Evolutionary conservation across 2,797 vertebrate species (phyloP).

Genomic region (Menidia menidia): DNA sequence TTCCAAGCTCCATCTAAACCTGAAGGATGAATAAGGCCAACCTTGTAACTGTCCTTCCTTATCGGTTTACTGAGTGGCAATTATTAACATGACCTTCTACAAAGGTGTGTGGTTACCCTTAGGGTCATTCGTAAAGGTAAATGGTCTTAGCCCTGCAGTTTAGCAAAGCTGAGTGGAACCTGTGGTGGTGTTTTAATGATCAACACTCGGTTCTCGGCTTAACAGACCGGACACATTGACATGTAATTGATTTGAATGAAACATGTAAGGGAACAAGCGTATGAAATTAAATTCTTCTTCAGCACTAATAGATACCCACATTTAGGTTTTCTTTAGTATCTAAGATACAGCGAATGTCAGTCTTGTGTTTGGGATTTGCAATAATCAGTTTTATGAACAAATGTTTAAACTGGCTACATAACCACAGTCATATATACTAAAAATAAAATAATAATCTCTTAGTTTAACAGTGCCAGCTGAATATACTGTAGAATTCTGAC

Average conservation of each 20-base stretch:
- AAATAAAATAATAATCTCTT: neutral
- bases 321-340: neutral
- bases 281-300: too few species aligned
- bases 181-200: neutral
- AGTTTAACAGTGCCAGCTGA: too few species aligned
- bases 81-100: slow-evolving; percentile 29
- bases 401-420: too few species aligned
- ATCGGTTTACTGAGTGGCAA: slow-evolving; percentile 13
- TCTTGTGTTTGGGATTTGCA: neutral
- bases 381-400: neutral
- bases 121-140: slow-evolving; percentile 30
- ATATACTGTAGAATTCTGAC: too few species aligned
- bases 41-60: slow-evolving; percentile 12
- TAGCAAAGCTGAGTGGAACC: slow-evolving; percentile 11
- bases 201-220: too few species aligned
- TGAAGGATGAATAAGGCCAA: slow-evolving; percentile 17
- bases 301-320: too few species aligned
- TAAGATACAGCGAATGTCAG: neutral
- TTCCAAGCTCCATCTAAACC: slow-evolving; percentile 13
- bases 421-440: neutral
- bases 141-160: slow-evolving; percentile 12
- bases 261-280: too few species aligned
- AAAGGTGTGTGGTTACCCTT: slow-evolving; percentile 4
- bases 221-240: neutral
- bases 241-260: too few species aligned